Percentiles rank a stretch among this genome's conserved stretches.
These are phyloP conservation scores for Drosophila borborema DNA, from an alignment of 2,888 invertebrate species.

Conservation along the genomic window DNA sequence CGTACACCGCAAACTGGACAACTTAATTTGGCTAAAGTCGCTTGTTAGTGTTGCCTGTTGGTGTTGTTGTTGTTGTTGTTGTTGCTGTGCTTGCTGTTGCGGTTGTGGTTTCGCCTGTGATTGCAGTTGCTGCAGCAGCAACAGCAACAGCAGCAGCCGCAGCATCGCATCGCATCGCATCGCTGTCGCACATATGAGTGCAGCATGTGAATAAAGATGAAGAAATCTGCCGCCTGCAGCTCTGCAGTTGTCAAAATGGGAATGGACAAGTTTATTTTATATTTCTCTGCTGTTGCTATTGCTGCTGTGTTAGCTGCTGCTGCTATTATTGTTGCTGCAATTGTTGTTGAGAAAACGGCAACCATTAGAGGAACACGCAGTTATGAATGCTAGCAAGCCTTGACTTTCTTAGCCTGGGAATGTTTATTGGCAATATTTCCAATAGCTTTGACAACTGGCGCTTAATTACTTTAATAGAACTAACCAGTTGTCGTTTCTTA, in stretches of 20 bases:
- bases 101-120: conserved; percentile 45
- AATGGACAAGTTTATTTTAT: conserved; percentile 51
- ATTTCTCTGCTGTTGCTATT: conserved; percentile 26
- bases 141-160: neutral
- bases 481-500: neutral
- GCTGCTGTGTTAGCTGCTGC: conserved; percentile 23
- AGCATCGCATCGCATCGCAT: conserved; percentile 21
- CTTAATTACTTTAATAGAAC: conserved; percentile 14
- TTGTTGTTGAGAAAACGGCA: conserved; percentile 41
- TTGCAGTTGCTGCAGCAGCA: conserved; percentile 31
- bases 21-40: conserved; percentile 81
- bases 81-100: conserved; percentile 43
- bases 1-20: conserved; percentile 80
- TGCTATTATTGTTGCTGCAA: conserved; percentile 37
- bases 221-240: conserved; percentile 40
- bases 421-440: conserved; percentile 13
- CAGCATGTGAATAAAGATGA: conserved; percentile 52
- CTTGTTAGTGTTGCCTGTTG: conserved; percentile 70
- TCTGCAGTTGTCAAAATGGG: conserved; percentile 55
- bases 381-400: conserved; percentile 35
- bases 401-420: conserved; percentile 35
- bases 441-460: conserved; percentile 3
- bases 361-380: conserved; percentile 68
- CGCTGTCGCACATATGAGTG: conserved; percentile 52
- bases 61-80: conserved; percentile 23